Evolutionary conservation across 2,113 vertebrate genomes (phyloP), one percentile per base, ranked within the genome.

Genomic region (Mesitornis unicolor): DNA sequence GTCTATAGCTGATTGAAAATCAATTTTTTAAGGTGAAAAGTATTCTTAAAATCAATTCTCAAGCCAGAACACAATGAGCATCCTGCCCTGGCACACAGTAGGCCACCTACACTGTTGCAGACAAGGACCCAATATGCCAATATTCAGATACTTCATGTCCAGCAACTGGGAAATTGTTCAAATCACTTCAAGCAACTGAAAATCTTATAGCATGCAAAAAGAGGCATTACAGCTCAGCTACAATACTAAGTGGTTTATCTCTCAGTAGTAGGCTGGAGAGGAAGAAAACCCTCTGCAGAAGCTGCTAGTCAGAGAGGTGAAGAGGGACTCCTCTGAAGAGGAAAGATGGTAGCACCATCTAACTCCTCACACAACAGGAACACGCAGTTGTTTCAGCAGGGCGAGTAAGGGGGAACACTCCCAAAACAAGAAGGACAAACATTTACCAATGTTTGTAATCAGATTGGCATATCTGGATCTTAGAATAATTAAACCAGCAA

Each of bases 401-500:
- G 24, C 0, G 1, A 78, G 29, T 91, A 57, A 60, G 7, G 53
- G 65, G 19, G 16, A 73, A 10, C 6, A 3, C 45, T 87, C 83
- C 84, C 16, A 17, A n/a, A 31, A 43, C 26, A 65, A 31, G 21
- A 25, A 16, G 10, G 43, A 75, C 20, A 95, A 90, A 89, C 50
- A 92, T 92, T 92, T 77, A 79, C 93, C 36, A 3, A 0, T 61
- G 87, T 81, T n/a, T 89, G 91, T 73, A 89, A 94, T 90, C 28
- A 24, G n/a, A 24, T 43, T 74, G 93, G 54, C 35, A 25, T 47
- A 76, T 74, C 68, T 86, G 76, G 65, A 42, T 91, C 69, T 69
- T 54, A n/a, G 42, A 97, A 97, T 97, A 83, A 97, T 97, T 97
- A 96, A 96, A 89, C 95, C 43, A 80, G 43, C 43, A 51, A 70